Percentiles rank a stretch among this genome's conserved stretches.
Evolutionary conservation across 2,113 vertebrate species (phyloP).

Genomic region (Leptobrachium leishanense): DNA sequence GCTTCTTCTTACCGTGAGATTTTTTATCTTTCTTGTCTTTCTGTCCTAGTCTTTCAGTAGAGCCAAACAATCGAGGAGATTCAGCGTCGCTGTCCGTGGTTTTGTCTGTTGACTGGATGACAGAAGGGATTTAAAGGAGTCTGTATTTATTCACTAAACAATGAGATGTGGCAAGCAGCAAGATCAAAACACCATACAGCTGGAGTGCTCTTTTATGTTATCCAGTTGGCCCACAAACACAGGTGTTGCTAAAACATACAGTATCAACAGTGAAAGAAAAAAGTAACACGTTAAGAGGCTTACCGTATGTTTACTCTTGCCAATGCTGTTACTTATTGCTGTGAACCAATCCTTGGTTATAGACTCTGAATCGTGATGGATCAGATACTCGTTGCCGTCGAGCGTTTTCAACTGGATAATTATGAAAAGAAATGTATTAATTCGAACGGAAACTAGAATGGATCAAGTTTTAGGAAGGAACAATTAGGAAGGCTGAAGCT

Average conservation of each 20-base stretch:
- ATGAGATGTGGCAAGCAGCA: no score
- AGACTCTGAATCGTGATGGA: constrained; percentile 91
- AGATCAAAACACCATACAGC: no score
- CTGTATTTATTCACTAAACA: no score
- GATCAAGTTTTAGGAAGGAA: no score
- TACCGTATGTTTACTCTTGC: background rate
- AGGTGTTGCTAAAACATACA: background rate
- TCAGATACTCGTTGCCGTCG: constrained; percentile 82
- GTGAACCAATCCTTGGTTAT: constrained; percentile 84
- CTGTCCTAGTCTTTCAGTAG: constrained; percentile 69
- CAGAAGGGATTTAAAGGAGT: background rate
- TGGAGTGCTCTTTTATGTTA: no score
- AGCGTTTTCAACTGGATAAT: constrained; percentile 78
- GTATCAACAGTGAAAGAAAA: background rate
- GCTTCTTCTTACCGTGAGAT: constrained; percentile 60
- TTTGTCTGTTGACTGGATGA: constrained; percentile 57
- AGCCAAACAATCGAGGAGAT: constrained; percentile 52
- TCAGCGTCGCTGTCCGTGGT: constrained; percentile 68
- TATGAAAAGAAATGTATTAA: background rate
- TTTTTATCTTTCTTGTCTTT: constrained; percentile 67
- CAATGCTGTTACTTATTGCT: constrained; percentile 31
- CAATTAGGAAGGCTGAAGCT: no score
- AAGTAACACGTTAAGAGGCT: background rate
- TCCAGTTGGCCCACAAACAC: background rate
- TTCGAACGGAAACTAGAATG: background rate